Evolutionary conservation across 2,113 vertebrate species (phyloP).

Genomic region (Tapirus terrestris): DNA sequence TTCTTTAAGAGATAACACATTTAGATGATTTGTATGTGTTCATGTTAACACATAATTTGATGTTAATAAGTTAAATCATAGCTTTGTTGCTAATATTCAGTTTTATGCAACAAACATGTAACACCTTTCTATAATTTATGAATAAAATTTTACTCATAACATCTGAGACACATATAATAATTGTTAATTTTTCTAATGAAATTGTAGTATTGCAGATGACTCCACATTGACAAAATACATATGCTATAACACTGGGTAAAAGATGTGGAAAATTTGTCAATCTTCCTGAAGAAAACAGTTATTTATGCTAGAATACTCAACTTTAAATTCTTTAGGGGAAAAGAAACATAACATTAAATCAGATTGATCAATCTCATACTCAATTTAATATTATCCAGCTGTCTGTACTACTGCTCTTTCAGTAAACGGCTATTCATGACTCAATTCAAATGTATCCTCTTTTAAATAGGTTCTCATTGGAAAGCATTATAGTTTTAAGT

Average conservation of each 20-base stretch:
- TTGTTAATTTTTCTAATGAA: constrained; percentile 69
- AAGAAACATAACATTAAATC: not conserved
- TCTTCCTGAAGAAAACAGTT: constrained; percentile 41
- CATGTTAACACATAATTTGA: not conserved
- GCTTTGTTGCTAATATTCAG: not conserved
- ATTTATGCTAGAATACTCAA: constrained; percentile 51
- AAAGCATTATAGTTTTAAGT: not conserved
- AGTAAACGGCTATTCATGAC: not conserved
- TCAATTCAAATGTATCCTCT: not conserved
- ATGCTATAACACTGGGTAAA: not conserved
- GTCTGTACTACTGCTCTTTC: not conserved
- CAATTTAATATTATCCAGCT: constrained; percentile 1
- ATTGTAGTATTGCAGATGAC: constrained; percentile 37
- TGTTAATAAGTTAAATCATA: not conserved
- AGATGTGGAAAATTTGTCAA: not conserved
- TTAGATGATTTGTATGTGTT: not conserved
- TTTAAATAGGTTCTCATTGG: not conserved
- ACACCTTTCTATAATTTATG: not conserved
- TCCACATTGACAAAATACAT: constrained; percentile 59
- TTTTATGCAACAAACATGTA: not conserved
- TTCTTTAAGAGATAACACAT: not conserved
- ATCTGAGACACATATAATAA: constrained; percentile 33
- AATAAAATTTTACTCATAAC: not conserved
- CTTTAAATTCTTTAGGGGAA: constrained; percentile 23
- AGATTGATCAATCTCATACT: not conserved